Conservation (phyloP, 2,797 vertebrate species). For the Neostethus bicornis region DNA sequence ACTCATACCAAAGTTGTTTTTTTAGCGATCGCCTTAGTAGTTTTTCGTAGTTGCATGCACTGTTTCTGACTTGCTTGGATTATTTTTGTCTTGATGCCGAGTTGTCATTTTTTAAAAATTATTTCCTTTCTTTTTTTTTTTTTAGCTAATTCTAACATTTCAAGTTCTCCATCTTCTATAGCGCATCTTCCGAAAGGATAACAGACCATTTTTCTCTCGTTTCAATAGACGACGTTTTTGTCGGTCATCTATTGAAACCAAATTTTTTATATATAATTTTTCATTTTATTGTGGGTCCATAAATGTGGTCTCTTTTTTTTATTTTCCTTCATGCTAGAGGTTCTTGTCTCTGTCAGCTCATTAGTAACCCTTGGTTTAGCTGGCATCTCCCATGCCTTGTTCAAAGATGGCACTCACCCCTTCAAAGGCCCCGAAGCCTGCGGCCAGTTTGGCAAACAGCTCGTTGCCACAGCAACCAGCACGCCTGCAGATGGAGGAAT, state of each 20-base stretch:
- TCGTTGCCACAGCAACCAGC: constrained; percentile 89
- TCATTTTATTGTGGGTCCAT: constrained; percentile 47
- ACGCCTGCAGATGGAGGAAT: constrained; percentile 67
- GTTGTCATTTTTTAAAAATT: constrained; percentile 45
- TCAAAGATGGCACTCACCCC: constrained; percentile 99
- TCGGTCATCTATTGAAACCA: constrained; percentile 48
- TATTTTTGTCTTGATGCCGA: constrained; percentile 58
- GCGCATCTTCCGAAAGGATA: constrained; percentile 86
- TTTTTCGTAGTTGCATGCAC: constrained; percentile 73
- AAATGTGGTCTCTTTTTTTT: constrained; percentile 24
- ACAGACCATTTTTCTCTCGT: constrained; percentile 41
- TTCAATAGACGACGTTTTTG: constrained; percentile 39
- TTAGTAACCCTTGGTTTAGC: constrained; percentile 62
- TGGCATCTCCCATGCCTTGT: constrained; percentile 88
- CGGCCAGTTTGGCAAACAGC: constrained; percentile 97
- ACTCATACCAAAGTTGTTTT: constrained; percentile 54
- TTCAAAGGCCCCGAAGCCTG: constrained; percentile 99
- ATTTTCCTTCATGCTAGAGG: constrained; percentile 46
- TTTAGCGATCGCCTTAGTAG: constrained; percentile 50
- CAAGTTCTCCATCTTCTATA: constrained; percentile 82
- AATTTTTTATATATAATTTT: constrained; percentile 11
- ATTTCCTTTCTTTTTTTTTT: neutral
- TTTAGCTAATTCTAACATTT: constrained; percentile 70
- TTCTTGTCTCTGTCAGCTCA: constrained; percentile 59
- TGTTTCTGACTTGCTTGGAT: constrained; percentile 67